Conservation (phyloP, 2,113 vertebrate genomes). For the Podarcis muralis region DNA sequence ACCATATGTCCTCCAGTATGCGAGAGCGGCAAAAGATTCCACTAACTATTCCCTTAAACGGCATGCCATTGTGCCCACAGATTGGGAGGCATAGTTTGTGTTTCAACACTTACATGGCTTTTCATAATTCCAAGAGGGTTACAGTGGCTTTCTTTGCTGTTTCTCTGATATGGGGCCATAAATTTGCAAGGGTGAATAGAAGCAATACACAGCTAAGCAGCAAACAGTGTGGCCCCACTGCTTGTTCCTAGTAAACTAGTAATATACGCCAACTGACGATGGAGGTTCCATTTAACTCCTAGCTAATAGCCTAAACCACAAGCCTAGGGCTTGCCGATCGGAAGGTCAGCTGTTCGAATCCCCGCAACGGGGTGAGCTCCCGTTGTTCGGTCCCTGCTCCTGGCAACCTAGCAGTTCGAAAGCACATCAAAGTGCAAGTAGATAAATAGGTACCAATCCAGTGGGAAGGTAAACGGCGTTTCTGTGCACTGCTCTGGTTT, state of each 20-base stretch:
- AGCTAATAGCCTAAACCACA: not conserved
- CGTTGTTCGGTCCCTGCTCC: too few relatives aligned
- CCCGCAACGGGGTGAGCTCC: too few relatives aligned
- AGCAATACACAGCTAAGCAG: slow-evolving; percentile 26
- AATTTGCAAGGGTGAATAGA: slow-evolving; percentile 29
- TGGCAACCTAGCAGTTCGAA: too few relatives aligned
- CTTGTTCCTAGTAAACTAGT: not conserved
- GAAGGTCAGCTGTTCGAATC: too few relatives aligned
- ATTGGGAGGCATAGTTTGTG: slow-evolving; percentile 26
- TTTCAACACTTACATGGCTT: slow-evolving; percentile 21
- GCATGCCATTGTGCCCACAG: slow-evolving; percentile 30
- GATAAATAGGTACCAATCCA: too few relatives aligned
- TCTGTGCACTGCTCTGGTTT: too few relatives aligned
- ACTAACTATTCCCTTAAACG: slow-evolving; percentile 63
- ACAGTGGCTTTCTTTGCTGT: slow-evolving; percentile 22
- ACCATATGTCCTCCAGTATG: slow-evolving; percentile 71
- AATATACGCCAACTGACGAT: not conserved
- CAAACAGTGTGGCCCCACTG: too few relatives aligned
- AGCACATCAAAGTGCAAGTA: too few relatives aligned
- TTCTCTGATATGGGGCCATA: not conserved
- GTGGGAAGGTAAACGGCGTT: too few relatives aligned
- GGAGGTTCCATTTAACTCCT: not conserved
- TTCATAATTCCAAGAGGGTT: slow-evolving; percentile 23
- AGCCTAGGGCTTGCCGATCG: too few relatives aligned
- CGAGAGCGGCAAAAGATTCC: slow-evolving; percentile 53